Percentiles rank a stretch among this genome's conserved stretches.
phyloP scores from a whole-genome alignment of 2,797 vertebrate genomes.

The Onychomys torridus region DNA sequence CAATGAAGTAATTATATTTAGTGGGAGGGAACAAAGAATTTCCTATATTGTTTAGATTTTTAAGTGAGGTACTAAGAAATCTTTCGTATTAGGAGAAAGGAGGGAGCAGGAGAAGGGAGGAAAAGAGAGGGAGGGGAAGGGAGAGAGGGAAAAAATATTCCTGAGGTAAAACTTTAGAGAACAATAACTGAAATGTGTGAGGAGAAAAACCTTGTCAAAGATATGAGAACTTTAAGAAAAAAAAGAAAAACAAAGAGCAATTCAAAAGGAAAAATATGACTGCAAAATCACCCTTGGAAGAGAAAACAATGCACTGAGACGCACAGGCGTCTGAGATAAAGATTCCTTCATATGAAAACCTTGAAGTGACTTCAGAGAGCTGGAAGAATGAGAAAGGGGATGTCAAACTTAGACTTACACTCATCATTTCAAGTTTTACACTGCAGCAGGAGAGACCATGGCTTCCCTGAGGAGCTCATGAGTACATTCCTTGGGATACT shows the following conservation, averaged over 20 bases:
- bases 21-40: neutral
- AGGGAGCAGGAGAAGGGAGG: fast-evolving
- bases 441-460: neutral
- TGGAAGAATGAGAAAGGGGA: neutral
- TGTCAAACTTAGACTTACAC: neutral
- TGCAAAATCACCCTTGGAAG: neutral
- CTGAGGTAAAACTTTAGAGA: neutral
- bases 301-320: fast-evolving
- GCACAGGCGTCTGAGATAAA: neutral
- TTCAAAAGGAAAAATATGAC: neutral
- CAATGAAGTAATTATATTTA: neutral
- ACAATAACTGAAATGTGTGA: neutral
- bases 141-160: neutral
- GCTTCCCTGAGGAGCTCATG: neutral
- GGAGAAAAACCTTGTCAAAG: neutral
- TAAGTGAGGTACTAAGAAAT: neutral
- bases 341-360: neutral
- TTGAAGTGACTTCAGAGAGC: neutral
- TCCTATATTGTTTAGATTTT: neutral
- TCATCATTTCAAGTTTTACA: neutral
- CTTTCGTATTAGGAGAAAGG: neutral
- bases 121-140: neutral
- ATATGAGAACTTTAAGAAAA: neutral
- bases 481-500: neutral
- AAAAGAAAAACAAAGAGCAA: neutral